phyloP scores from a whole-genome alignment of 2,888 invertebrate genomes.

The Serripes groenlandicus region DNA sequence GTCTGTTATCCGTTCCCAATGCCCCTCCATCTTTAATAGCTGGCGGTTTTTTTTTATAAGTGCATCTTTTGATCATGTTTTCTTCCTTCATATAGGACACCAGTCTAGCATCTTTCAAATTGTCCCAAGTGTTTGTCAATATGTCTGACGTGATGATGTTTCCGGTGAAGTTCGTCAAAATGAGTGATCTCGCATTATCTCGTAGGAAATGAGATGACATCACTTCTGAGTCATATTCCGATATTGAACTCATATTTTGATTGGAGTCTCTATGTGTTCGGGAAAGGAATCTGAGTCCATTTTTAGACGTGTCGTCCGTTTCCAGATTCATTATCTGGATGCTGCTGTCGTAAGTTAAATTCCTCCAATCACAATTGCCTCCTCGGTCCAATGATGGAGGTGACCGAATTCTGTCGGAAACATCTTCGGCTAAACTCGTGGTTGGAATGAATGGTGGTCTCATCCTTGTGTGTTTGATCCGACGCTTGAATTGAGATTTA shows the following conservation, averaged over 20 bases:
- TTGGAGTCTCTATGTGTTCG: background rate
- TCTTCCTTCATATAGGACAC: slow-evolving; percentile 1
- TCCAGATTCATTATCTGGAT: slow-evolving; percentile 50
- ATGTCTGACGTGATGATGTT: background rate
- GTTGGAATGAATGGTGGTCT: background rate
- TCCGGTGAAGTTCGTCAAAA: background rate
- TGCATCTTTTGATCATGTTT: background rate
- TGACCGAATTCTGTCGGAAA: background rate
- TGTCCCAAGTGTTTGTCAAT: slow-evolving; percentile 22
- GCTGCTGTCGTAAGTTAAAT: slow-evolving; percentile 41
- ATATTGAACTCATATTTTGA: slow-evolving; percentile 9
- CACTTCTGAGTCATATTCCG: slow-evolving; percentile 10
- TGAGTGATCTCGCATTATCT: slow-evolving; percentile 3
- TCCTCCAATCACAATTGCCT: slow-evolving; percentile 28
- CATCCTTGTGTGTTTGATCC: slow-evolving; percentile 5
- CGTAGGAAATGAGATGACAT: background rate
- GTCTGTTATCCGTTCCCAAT: background rate
- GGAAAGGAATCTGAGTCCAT: background rate
- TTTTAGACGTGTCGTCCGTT: slow-evolving; percentile 26
- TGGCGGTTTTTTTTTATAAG: background rate
- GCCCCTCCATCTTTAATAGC: background rate
- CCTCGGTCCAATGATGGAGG: slow-evolving; percentile 9
- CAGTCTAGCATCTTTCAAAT: slow-evolving; percentile 15
- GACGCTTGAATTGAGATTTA: too few species aligned
- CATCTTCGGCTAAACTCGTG: background rate